Base-by-base conservation (phyloP, 1,140 invertebrate species). In the Drosophila jambulina region DNA sequence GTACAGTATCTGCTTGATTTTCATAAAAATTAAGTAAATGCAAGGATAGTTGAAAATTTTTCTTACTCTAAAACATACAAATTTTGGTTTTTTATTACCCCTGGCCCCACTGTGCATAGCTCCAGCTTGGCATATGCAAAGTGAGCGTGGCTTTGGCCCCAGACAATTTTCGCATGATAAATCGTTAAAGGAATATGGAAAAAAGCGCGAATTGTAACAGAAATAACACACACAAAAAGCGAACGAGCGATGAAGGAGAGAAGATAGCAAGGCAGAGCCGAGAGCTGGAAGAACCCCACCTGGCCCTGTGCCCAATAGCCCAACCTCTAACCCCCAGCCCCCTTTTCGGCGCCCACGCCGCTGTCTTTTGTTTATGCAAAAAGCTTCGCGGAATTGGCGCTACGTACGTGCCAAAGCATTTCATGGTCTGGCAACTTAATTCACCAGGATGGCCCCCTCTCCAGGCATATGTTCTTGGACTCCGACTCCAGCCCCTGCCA, bases 361-460 rank as follows among this genome's bases (percentile, higher is more conserved):
- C 54, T 82, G 78, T 63, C 76, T 75, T 86, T 88, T 88, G 83
- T 83, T 88, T 88, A 87, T 87, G 80, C 76, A 87, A 87, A 88
- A 86, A 84, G 77, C 78, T 88, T 90, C 78, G 63, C 74, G 80
- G 82, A 88, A 88, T 88, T 88, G 84, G 84, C 80, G 84, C 84
- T 88, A 84, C 69, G 81, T 88, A 88, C 85, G 84, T 88, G 84
- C 80, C 84, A 88, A 88, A 88, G 84, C 72, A 88, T 88, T 88
- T 88, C 84, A 88, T 90, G 84, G 84, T 88, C 84, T 88, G 85
- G 84, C 84, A 88, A 88, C 85, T 88, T 88, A 88, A 90, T 88
- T 75, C 80, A 90, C 59, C 62, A 60, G 76, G 65, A 71, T 81
- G 45, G 51, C 56, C 1, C 21, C 21, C 13, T 9, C 15, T 49